Base-by-base conservation (phyloP, 1,140 invertebrate species). In the Pseudomyrmex concolor region DNA sequence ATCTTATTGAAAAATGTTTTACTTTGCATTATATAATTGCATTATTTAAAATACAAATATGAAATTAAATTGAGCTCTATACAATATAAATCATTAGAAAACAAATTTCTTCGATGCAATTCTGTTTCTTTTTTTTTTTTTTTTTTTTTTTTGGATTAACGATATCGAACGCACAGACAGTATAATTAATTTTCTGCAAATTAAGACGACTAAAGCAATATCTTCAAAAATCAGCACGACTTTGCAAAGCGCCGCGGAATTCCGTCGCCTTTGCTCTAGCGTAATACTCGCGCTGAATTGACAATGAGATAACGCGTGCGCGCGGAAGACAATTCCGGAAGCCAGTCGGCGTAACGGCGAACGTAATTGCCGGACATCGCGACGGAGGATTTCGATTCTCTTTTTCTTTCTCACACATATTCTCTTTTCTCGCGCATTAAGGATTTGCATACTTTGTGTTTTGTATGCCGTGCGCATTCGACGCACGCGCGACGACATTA, bases 391-490 rank as follows among this genome's bases (percentile, higher is more conserved):
- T 88, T 88, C 87, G 85, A 88, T 88, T 88, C 51, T 57, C 64
- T 59, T 19, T 77, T 50, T 68, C 50, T 34, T 34, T 34, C 34
- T 34, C 34, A 7, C 34, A 34, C 34, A 34, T 9, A 59, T 48
- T 9, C 34, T 22, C 22, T 19, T 8, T 22, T 50, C 77, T 45
- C 34, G 34, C 68, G 45, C 64, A 50, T 34, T 71, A 55, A 57
- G 54, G 72, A 89, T 89, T 88, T 89, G 86, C 87, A 89, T 88
- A 89, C 80, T 88, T 89, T 76, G 84, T 84, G 70, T 88, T 84
- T 88, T 80, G 87, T 88, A 89, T 86, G 86, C 86, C 70, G 60
- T 70, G 59, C 70, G 84, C 80, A 67, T 87, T 81, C 86, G 63
- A 71, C 9, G 45, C 72, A 22, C 81, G 63, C 76, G 34, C 60